A percentile compares a stretch with the other conserved stretches of the same genome.
These are phyloP conservation scores for Nibea albiflora DNA, from an alignment of 2,113 vertebrate species.

Conservation along the genomic window DNA sequence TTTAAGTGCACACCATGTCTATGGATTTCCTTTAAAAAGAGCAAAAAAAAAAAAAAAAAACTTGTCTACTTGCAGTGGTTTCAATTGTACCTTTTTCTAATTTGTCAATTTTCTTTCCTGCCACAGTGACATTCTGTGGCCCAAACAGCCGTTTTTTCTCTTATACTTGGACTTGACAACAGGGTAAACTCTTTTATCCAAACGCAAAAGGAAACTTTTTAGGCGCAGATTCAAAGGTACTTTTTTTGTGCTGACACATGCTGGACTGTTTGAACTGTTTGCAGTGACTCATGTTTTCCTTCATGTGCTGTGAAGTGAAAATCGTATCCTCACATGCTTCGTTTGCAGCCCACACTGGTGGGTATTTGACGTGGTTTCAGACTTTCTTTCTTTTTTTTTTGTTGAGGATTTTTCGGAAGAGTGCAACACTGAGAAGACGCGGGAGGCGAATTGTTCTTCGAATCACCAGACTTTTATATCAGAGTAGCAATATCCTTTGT, in stretches of 20 bases:
- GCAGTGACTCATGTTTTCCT: conserved; percentile 60
- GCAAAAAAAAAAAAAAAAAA: conserved; percentile 16
- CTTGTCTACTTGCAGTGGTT: conserved; percentile 52
- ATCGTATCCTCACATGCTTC: conserved; percentile 37
- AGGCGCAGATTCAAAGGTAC: conserved; percentile 51
- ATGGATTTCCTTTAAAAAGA: conserved; percentile 68
- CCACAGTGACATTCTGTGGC: conserved; percentile 52
- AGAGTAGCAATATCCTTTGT: conserved; percentile 78
- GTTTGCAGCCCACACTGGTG: conserved; percentile 42
- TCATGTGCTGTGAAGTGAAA: conserved; percentile 55
- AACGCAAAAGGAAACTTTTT: conserved; percentile 46
- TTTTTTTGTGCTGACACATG: conserved; percentile 48
- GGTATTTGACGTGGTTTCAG: conserved; percentile 20
- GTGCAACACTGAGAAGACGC: conserved; percentile 55
- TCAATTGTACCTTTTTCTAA: conserved; percentile 44
- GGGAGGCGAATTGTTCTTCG: conserved; percentile 41
- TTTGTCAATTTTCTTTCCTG: conserved; percentile 48
- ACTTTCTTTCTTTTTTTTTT: conserved; percentile 29
- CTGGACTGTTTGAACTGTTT: conserved; percentile 61
- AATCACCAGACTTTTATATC: conserved; percentile 64
- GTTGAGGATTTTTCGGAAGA: conserved; percentile 39
- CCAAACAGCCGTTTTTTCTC: conserved; percentile 33
- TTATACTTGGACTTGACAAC: conserved; percentile 79
- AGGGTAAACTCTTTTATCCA: conserved; percentile 82
- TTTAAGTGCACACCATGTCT: conserved; percentile 64